These are phyloP conservation scores for Formica exsecta DNA, from an alignment of 1,140 invertebrate species.

Conservation along the genomic window DNA sequence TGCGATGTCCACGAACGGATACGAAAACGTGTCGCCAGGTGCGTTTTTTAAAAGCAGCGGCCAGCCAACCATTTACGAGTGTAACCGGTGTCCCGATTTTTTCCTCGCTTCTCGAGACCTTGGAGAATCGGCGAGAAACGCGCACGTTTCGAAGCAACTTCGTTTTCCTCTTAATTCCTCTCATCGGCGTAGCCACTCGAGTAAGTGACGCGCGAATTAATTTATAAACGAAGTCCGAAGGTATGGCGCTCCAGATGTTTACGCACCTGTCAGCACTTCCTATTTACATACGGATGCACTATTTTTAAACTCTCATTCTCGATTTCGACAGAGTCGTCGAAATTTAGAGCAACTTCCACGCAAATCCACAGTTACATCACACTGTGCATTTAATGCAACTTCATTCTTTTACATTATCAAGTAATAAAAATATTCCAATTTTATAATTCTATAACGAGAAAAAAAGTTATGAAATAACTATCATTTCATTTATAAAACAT, in stretches of 20 bases:
- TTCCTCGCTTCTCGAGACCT: conserved; percentile 29
- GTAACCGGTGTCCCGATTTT: conserved; percentile 53
- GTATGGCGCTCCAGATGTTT: conserved; percentile 67
- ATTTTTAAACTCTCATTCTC: conserved; percentile 47
- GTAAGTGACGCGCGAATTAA: conserved; percentile 32
- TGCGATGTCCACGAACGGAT: not conserved
- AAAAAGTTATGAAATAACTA: not conserved
- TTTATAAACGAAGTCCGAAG: conserved; percentile 37
- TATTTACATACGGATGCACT: conserved; percentile 16
- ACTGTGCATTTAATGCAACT: not conserved
- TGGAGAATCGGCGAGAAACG: conserved; percentile 47
- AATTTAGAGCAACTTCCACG: not conserved
- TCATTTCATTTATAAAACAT: not conserved
- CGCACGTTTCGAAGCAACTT: conserved; percentile 6
- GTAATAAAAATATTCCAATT: not conserved
- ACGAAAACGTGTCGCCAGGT: conserved; percentile 59
- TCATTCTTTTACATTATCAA: not conserved
- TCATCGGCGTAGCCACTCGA: not conserved
- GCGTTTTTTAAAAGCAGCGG: conserved; percentile 38
- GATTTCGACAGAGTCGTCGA: not conserved
- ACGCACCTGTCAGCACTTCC: conserved; percentile 63
- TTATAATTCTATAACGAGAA: not conserved
- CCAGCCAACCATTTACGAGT: conserved; percentile 43
- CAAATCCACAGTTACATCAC: not conserved
- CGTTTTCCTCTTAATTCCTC: conserved; percentile 43